Conservation (phyloP, 2,888 invertebrate genomes). For the Drosophila helvetica region DNA sequence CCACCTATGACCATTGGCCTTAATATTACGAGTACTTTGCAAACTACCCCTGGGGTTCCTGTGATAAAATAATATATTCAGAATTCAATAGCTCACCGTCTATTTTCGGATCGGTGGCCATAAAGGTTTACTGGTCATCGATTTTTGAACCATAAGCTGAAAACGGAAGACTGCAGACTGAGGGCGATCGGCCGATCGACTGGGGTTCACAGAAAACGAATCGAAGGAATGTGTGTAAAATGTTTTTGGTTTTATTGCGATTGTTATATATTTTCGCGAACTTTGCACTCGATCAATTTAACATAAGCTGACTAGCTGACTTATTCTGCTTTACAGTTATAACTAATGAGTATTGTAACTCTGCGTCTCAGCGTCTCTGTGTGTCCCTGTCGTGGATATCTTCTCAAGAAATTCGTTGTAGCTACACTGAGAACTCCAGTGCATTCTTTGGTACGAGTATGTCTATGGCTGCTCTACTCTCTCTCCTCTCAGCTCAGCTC, state of each 20-base stretch:
- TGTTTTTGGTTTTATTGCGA: conserved; percentile 43
- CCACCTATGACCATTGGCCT: not conserved
- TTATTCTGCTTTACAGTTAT: conserved; percentile 51
- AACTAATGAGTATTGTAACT: conserved; percentile 41
- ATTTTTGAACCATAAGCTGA: conserved; percentile 44
- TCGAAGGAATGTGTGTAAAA: conserved; percentile 47
- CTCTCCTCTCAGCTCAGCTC: not conserved
- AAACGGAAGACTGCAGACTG: not conserved
- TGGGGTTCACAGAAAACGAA: conserved; percentile 9
- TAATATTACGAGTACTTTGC: conserved; percentile 4
- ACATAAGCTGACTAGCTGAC: conserved; percentile 70
- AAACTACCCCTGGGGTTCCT: conserved; percentile 1
- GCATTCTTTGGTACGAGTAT: conserved; percentile 59
- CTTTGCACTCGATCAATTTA: conserved; percentile 61
- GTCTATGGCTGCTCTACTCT: conserved; percentile 43
- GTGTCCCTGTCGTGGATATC: conserved; percentile 7
- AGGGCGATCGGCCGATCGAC: conserved; percentile 11
- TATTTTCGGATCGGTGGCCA: conserved; percentile 49
- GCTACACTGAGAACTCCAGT: conserved; percentile 39
- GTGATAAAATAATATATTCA: conserved; percentile 37
- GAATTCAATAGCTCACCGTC: conserved; percentile 36
- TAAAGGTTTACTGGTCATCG: conserved; percentile 8
- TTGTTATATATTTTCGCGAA: conserved; percentile 27
- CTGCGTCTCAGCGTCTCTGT: conserved; percentile 7
- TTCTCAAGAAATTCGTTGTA: conserved; percentile 46